Evolutionary conservation across 2,888 invertebrate species (phyloP), one percentile per base, ranked within the genome.

Genomic region (Lochmaea crataegi): DNA sequence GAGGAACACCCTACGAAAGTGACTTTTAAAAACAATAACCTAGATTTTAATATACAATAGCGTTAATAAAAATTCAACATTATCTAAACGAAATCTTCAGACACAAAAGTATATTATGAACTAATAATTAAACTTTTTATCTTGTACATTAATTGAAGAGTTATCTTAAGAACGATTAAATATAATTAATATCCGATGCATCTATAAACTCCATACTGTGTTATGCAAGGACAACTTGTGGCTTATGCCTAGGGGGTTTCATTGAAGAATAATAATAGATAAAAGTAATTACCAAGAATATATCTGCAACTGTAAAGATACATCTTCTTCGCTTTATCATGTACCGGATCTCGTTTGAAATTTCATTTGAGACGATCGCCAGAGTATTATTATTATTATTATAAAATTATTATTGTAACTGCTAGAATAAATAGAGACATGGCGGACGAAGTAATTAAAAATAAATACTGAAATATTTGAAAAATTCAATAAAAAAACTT

Each of bases 141-240:
- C 14, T 45, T 45, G 53, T 53, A 53, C 16, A 38, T 57, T 57
- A 22, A 58, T 58, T 58, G n/a, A 38, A 58, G 26, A 32, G 26
- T 32, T 60, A 60, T 60, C 38, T 60, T 11, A n/a, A 38, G 16
- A 38, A 11, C 7, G n/a, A 14, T 16, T 32, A 60, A 16, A 32
- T 67, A 22, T 42, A 48, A 68, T 56, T 38, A 68, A 68, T 68
- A 32, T n/a, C 14, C 4, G 6, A 18, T 42, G 32, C 45, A 14
- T 65, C 51, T 16, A 65, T 42, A 65, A 65, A 68, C 32, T 48
- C 9, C 16, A 68, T 11, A 38, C 16, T 66, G 11, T 48, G 11
- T 41, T 38, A 26, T 68, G 42, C 68, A 68, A 68, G 68, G 68
- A 45, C 68, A 57, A 60, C 61, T 48, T 61, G 68, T 68, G 51